Evolutionary conservation across 1,140 invertebrate genomes (phyloP).

Genomic region (Archivesica marissinica): DNA sequence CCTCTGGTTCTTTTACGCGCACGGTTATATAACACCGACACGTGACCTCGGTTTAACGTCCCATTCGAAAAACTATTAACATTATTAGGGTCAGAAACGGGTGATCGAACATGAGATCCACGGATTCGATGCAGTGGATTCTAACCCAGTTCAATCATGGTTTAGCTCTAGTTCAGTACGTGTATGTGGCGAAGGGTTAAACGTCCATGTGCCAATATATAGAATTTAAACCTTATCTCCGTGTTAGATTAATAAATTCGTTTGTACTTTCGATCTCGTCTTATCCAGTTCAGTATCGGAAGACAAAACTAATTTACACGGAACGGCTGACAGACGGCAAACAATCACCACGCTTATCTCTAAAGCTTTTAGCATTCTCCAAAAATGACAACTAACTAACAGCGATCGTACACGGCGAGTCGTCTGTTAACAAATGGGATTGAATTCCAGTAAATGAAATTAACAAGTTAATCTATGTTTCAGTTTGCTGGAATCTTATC

Average conservation of each 20-base stretch:
- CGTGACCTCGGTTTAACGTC: no score
- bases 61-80: no score
- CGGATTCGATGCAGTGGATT: no score
- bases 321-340: slow-evolving; percentile 33
- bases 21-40: no score
- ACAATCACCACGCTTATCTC: slow-evolving; percentile 54
- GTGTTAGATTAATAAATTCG: not conserved
- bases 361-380: slow-evolving; percentile 34
- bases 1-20: no score
- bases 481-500: slow-evolving; percentile 19
- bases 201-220: no score
- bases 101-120: no score
- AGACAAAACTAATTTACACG: slow-evolving; percentile 51
- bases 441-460: slow-evolving; percentile 62
- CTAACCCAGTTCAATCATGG: no score
- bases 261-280: slow-evolving; percentile 4
- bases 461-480: slow-evolving; percentile 63
- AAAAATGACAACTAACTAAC: slow-evolving; percentile 36
- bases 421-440: slow-evolving; percentile 61
- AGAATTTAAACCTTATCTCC: no score
- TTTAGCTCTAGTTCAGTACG: no score
- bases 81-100: no score
- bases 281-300: slow-evolving; percentile 8
- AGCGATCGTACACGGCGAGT: slow-evolving; percentile 24
- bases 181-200: no score